Base-by-base conservation (phyloP, 2,888 invertebrate species). In the Cyrtodaria siliqua region DNA sequence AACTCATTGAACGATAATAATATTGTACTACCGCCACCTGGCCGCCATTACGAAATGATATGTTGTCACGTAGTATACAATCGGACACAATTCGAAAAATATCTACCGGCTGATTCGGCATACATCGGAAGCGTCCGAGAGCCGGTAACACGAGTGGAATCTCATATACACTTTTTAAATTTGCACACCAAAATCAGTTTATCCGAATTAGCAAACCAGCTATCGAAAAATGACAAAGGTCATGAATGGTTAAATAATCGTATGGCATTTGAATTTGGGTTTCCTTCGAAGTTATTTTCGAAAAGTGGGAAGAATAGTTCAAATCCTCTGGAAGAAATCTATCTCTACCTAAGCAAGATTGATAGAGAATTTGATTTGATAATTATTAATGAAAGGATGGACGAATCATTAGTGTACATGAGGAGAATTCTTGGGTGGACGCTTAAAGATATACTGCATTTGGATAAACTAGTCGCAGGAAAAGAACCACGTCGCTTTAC, bases 371-470 rank as follows among this genome's bases (percentile, higher is more conserved):
- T 87, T 70, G 57, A 82, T 47, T 63, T 88, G 9, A 79, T 88
- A 3, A 59, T 88, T n/a, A 78, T 88, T 16, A 83, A 76, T 12
- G 87, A 87, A 53, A 73, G 78, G 42, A 85, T 86, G 74, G 81
- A 85, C 38, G 86, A 87, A 69, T 87, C 86, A 1, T 6, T 88
- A 4, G 74, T 88, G 16, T 68, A 85, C 0, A 64, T 88, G 60
- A 84, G 72, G 53, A 66, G 88, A 24, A 42, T 77, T 1, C 40
- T 87, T 2, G 63, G 73, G 1, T 88, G 88, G 88, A 24, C 63
- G 0, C 53, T 82, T 1, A 66, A 79, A 47, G 88, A 88, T 29
- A 68, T 88, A 12, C 12, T 88, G 2, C 86, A 82, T 52, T 44
- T 73, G 20, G 62, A 64, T 12, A 44, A 63, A 27, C 42, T 61